Evolutionary conservation across 2,797 vertebrate genomes (phyloP).

Genomic region (Lycodopsis pacificus): DNA sequence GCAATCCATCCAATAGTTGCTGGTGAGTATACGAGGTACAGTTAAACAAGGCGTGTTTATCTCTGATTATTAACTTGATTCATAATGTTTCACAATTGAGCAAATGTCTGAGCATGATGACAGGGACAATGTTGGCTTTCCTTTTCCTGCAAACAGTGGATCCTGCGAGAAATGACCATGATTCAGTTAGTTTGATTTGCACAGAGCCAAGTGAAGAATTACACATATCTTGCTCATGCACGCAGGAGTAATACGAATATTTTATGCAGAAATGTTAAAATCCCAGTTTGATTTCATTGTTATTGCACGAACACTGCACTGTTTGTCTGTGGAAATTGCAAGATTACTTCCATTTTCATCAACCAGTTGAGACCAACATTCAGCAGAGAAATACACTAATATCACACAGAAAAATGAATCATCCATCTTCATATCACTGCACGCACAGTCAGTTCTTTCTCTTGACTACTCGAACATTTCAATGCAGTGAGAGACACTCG

Average conservation of each 20-base stretch:
- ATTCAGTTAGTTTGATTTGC: slow-evolving; percentile 15
- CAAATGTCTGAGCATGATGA: not conserved
- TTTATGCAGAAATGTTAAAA: not conserved
- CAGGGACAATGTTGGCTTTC: not conserved
- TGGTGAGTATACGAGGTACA: slow-evolving; percentile 1
- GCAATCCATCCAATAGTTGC: not conserved
- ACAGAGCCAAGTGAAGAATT: not conserved
- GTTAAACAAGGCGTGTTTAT: slow-evolving; percentile 2
- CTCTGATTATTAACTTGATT: slow-evolving; percentile 43
- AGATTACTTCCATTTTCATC: not conserved
- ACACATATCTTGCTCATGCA: not conserved
- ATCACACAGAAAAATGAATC: not conserved
- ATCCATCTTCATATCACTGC: not conserved
- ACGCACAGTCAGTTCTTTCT: not conserved
- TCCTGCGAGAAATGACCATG: not conserved
- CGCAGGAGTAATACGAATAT: not conserved
- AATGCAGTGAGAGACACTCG: not conserved
- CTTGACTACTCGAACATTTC: not conserved
- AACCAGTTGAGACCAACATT: not conserved
- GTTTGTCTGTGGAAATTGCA: not conserved
- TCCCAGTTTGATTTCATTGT: not conserved
- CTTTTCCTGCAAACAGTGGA: not conserved
- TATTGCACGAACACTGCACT: not conserved
- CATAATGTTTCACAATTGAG: not conserved
- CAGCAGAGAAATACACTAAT: not conserved